Base-by-base conservation (phyloP, 2,797 vertebrate species). In the Perodicticus potto region DNA sequence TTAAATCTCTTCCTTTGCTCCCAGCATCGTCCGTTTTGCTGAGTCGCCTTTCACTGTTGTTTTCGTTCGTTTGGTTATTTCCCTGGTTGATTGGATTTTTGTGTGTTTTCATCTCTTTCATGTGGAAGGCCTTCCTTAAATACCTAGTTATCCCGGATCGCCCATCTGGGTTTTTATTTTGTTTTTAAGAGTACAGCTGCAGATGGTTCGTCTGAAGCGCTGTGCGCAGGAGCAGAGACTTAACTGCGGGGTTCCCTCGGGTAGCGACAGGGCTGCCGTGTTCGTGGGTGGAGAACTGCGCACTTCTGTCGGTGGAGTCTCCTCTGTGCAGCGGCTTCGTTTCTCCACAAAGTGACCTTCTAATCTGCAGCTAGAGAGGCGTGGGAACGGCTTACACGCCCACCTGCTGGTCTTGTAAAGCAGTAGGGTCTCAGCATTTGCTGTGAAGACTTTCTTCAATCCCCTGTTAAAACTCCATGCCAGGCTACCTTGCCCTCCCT, bases 61-160 rank as follows among this genome's bases (percentile, higher is more conserved):
- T 76, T 91, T 77, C 40, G 2, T 55, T 59, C 53, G n/a, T 63
- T 78, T 55, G 32, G n/a, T 86, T 69, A 65, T 89, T 94, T 92
- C 13, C 37, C 22, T 37, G 23, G 8, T 27, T 43, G 9, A n/a
- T 63, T 70, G 59, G 20, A 25, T 40, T 86, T 92, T 67, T 10
- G 4, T 32, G 29, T 78, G 16, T 83, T 83, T 81, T 80, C 1
- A 13, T 49, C 57, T 49, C 37, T 94, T 93, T 90, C 61, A 76
- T 61, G 17, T 88, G 27, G 61, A 94, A 77, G 4, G 7, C 3
- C 40, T 93, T 95, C 45, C 34, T 94, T 43, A 89, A 94, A 82
- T 80, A 69, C 16, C 22, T 43, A 63, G 82, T 65, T 83, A 74
- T 81, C 9, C 25, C 59, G 19, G n/a, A 23, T 93, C 29, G 20